Evolutionary conservation across 1,140 invertebrate species (phyloP), one percentile per base, ranked within the genome.

Genomic region (Philopotamus ludificatus): DNA sequence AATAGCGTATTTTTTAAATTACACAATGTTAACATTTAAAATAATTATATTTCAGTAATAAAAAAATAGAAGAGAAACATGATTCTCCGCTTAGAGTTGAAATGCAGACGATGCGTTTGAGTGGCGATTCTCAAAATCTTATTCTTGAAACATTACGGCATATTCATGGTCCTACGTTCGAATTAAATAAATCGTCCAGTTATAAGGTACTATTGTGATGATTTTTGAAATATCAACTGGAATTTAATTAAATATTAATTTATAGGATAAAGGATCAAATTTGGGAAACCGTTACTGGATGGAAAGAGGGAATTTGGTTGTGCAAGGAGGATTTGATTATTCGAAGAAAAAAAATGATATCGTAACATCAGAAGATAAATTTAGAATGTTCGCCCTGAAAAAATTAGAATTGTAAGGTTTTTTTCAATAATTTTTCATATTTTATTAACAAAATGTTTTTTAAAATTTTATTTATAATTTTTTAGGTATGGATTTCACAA

Each of bases 261-360:
- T 10, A 70, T 72, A 84, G 78, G 87, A 90, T 73, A 86, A 87
- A 76, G 85, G 83, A 21, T 76, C 82, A 23, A 85, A 86, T 59
- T 76, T 90, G 3, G 79, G 82, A 34, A 86, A 86, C 66, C 83
- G 86, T 45, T 90, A 86, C 75, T 90, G 88, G 88, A 81, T 89
- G 75, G 86, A 89, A 71, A 80, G 85, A 68, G 87, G 88, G 16
- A 87, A 85, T 68, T 76, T 91, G 12, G 79, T 90, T 10, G 84
- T 91, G 2, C 86, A 87, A 77, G 87, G 87, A 58, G 84, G 85
- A 15, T 83, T 80, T 72, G 86, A 85, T 81, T 89, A 84, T 79
- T 88, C 85, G 68, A 80, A 63, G 75, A 61, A 75, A 28, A 81
- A 82, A 72, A 78, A 74, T 67, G 79, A 77, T 64, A 76, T 77